Percentiles rank a stretch among this genome's conserved stretches.
phyloP scores from a whole-genome alignment of 2,888 invertebrate genomes.

The Pegoplata infirma region DNA sequence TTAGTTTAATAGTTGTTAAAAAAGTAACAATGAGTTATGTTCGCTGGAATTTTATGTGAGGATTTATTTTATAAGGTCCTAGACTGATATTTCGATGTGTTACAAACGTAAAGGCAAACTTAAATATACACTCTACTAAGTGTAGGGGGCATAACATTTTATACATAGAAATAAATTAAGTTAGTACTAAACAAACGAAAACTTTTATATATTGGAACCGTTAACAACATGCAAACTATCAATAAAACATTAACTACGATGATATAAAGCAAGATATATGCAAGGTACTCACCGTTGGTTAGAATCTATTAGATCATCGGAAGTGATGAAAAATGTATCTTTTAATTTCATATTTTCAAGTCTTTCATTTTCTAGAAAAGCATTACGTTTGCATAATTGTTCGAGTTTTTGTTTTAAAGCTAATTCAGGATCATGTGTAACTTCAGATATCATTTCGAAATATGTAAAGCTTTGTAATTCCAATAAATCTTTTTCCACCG shows the following conservation, averaged over 20 bases:
- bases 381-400: slow-evolving; percentile 62
- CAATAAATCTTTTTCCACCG: slow-evolving; percentile 79
- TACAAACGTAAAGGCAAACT: no score
- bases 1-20: no score
- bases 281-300: slow-evolving; percentile 65
- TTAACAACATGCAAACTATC: slow-evolving; percentile 6
- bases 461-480: slow-evolving; percentile 81
- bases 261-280: not conserved
- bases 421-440: slow-evolving; percentile 67
- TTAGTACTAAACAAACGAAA: not conserved
- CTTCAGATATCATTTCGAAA: slow-evolving; percentile 80
- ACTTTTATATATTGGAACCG: slow-evolving; percentile 4
- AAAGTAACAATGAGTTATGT: no score
- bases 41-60: no score
- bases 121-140: no score
- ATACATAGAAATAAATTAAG: no score
- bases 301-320: slow-evolving; percentile 54
- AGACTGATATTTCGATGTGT: no score
- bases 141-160: no score
- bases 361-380: slow-evolving; percentile 65
- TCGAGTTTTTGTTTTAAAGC: slow-evolving; percentile 66
- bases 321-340: slow-evolving; percentile 47
- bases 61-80: no score
- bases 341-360: slow-evolving; percentile 53
- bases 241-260: slow-evolving; percentile 3